These are phyloP conservation scores for Lasius platythorax DNA, from an alignment of 2,888 invertebrate genomes.

Conservation along the genomic window DNA sequence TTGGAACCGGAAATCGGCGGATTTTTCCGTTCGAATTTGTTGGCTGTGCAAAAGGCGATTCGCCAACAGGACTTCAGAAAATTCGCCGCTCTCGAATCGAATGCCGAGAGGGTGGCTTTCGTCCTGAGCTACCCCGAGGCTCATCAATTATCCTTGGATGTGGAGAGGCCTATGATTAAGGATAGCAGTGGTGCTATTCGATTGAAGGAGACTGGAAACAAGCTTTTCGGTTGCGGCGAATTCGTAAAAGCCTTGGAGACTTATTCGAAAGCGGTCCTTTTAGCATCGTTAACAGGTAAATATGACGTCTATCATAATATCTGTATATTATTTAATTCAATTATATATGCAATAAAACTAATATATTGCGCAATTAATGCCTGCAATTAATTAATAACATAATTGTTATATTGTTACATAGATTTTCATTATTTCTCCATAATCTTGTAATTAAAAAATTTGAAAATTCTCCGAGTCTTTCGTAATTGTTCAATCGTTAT, in stretches of 20 bases:
- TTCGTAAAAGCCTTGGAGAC: constrained; percentile 90
- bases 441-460: not conserved
- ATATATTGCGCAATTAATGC: too few species aligned
- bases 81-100: constrained; percentile 89
- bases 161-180: constrained; percentile 87
- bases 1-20: constrained; percentile 76
- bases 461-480: not conserved
- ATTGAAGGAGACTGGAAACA: constrained; percentile 91
- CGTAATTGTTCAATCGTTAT: not conserved
- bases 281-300: constrained; percentile 90
- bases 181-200: constrained; percentile 88
- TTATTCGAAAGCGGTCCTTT: constrained; percentile 90
- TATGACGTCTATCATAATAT: not conserved
- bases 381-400: not conserved
- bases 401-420: not conserved
- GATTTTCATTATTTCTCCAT: not conserved
- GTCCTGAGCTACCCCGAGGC: constrained; percentile 87
- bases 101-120: constrained; percentile 90
- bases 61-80: constrained; percentile 88
- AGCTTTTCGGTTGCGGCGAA: constrained; percentile 90
- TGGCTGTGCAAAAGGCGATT: constrained; percentile 86
- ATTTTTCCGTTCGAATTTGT: constrained; percentile 81
- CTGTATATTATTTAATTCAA: not conserved
- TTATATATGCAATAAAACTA: not conserved
- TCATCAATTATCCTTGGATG: constrained; percentile 86